A percentile compares a stretch with the other conserved stretches of the same genome.
phyloP scores from a whole-genome alignment of 1,140 invertebrate species.

The Macrobrachium nipponense region DNA sequence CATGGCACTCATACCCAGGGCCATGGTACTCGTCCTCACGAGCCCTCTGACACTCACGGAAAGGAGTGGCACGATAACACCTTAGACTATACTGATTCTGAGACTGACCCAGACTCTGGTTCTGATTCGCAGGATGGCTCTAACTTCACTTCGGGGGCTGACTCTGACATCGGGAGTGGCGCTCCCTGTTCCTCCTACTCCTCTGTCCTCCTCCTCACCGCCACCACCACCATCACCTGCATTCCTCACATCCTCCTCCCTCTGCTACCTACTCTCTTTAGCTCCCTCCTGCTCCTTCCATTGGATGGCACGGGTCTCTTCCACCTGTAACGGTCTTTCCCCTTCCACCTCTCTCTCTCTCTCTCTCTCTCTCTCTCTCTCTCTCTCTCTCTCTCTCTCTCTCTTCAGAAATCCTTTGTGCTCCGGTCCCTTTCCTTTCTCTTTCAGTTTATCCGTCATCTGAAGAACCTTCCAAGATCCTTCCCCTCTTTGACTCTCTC shows the following conservation, averaged over 20 bases:
- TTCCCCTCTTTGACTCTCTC: neutral
- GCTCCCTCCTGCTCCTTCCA: too few relatives aligned
- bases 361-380: constrained; percentile 27
- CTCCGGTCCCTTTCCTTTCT: neutral
- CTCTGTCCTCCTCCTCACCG: neutral
- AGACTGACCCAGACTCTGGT: constrained; percentile 51
- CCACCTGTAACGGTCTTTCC: neutral
- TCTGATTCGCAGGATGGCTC: constrained; percentile 46
- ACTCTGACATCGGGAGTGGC: constrained; percentile 25
- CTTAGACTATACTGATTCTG: constrained; percentile 35
- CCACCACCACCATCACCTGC: neutral
- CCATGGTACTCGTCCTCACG: neutral
- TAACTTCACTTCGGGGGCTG: constrained; percentile 28
- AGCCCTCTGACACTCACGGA: neutral
- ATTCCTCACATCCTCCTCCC: neutral
- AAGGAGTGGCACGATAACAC: constrained; percentile 12
- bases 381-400: neutral
- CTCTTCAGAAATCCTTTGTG: neutral
- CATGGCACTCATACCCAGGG: neutral
- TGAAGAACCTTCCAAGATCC: neutral
- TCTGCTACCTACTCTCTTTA: neutral
- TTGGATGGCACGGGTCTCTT: too few relatives aligned
- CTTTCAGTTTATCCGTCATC: neutral
- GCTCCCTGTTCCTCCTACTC: constrained; percentile 11
- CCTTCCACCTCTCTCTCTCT: constrained; percentile 4